These are phyloP conservation scores for Chelon labrosus DNA, from an alignment of 2,797 vertebrate genomes.

Conservation along the genomic window DNA sequence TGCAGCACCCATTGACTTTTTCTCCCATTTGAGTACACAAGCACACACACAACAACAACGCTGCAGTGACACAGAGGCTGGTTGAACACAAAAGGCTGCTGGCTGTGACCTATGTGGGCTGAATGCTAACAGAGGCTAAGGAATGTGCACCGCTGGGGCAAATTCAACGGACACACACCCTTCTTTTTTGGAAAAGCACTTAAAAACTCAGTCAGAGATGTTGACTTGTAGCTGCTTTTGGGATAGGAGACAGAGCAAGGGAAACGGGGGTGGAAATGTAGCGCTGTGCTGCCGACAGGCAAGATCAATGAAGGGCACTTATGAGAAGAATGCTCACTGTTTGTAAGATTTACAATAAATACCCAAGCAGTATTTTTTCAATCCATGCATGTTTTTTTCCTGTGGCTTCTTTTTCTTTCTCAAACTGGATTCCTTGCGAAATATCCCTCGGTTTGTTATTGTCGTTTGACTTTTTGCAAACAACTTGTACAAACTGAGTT, in stretches of 20 bases:
- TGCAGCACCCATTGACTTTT: constrained; percentile 56
- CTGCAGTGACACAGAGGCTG: constrained; percentile 53
- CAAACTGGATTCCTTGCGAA: constrained; percentile 16
- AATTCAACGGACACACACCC: constrained; percentile 45
- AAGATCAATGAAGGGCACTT: constrained; percentile 69
- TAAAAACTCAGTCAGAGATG: constrained; percentile 67
- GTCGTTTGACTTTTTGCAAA: constrained; percentile 47
- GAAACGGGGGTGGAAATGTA: constrained; percentile 40
- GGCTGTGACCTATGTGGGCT: constrained; percentile 82
- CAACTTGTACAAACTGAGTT: constrained; percentile 51
- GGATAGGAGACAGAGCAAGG: constrained; percentile 40
- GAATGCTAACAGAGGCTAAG: constrained; percentile 83
- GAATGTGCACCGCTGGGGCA: constrained; percentile 70
- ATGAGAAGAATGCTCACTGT: constrained; percentile 63
- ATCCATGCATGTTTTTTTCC: constrained; percentile 1
- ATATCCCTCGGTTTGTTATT: constrained; percentile 33
- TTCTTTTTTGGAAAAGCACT: constrained; percentile 54
- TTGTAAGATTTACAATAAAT: constrained; percentile 58
- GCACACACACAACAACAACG: constrained; percentile 37
- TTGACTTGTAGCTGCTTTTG: constrained; percentile 61
- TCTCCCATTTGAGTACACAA: constrained; percentile 47
- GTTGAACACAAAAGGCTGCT: constrained; percentile 79
- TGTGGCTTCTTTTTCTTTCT: constrained; percentile 30
- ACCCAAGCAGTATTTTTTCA: constrained; percentile 26
- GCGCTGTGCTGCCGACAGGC: constrained; percentile 58